Evolutionary conservation across 2,113 vertebrate species (phyloP), one percentile per base, ranked within the genome.

Genomic region (Formicarius rufipectus): DNA sequence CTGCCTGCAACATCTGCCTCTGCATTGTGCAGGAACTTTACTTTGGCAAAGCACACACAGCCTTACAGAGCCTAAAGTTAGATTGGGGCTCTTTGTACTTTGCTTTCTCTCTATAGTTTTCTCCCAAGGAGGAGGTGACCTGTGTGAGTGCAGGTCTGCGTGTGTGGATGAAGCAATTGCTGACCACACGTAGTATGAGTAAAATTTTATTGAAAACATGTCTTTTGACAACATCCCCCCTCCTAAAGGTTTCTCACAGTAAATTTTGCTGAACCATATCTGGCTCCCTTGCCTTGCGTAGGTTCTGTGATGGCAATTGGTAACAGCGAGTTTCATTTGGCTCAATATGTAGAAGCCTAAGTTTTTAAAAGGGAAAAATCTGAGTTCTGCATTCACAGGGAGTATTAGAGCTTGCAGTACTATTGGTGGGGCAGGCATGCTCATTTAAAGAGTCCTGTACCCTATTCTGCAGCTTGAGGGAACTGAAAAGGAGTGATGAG

Each of bases 1-100:
- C 75, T 96, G 84, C 78, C 69, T 84, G 85, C 82, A 93, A 82
- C 92, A 96, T 94, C 92, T 95, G 95, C 82, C 88, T 85, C 67
- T 93, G 84, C 39, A n/a, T 82, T 83, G 71, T 94, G 74, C 79
- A 72, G 67, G 53, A 91, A 60, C 82, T 91, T 77, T 28, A 75
- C 73, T 77, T 94, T 84, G 87, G 95, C 91, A 92, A 87, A 81
- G 68, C 69, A 40, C 35, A 59, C 42, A 17, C 64, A 74, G 77
- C 84, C 73, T 75, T 55, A 50, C 68, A 69, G 55, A 84, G 59
- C 52, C 77, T 85, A 9, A 35, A 66, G 60, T 82, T 91, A 74
- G 64, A 64, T 3, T 30, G 14, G 53, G 49, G 42, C 42, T 80
- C 83, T 80, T 92, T 0, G 0, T 42, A 28, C 68, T 49, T 56